Evolutionary conservation across 2,113 vertebrate genomes (phyloP), one percentile per base, ranked within the genome.

Genomic region (Nasalis larvatus): DNA sequence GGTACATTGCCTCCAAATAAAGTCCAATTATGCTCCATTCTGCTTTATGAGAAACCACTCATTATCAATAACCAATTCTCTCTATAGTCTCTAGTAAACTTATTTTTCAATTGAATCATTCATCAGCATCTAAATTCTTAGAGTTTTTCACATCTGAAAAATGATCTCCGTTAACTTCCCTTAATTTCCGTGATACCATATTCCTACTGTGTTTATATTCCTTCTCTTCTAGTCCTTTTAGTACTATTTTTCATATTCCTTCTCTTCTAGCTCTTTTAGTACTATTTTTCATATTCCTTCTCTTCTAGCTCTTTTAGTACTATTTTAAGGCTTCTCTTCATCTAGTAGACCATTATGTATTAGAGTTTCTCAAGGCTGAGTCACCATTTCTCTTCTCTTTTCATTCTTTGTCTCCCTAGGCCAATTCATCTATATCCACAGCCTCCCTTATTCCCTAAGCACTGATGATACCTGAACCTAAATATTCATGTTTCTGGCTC

Each of bases 391-490:
- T 74, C 23, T 71, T 54, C 63, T 68, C 9, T 47, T 88, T 85
- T 25, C 30, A 35, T 73, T 66, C 32, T n/a, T 8, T 40, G 12
- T 73, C 30, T 63, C 13, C 58, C 1, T 45, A 32, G 35, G 21
- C 8, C 85, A 58, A 63, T 68, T 32, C 8, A 23, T n/a, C 49
- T 52, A 7, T 68, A 49, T 30, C 32, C 4, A 8, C 3, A 21
- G 17, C 52, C 63, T 56, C 11, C 30, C 6, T 76, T 37, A 40
- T 4, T 40, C 13, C 9, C 12, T 9, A 68, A 45, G 30, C 16
- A 16, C 14, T 35, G 6, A 9, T 11, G 45, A 0, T 8, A 25
- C 6, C n/a, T 60, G 4, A 4, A 54, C 2, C 1, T 56, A 30
- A 20, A 47, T 11, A 16, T 27, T 56, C 63, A 13, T 6, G 3